Evolutionary conservation across 1,140 invertebrate genomes (phyloP).

Genomic region (Dreissena rostriformis): DNA sequence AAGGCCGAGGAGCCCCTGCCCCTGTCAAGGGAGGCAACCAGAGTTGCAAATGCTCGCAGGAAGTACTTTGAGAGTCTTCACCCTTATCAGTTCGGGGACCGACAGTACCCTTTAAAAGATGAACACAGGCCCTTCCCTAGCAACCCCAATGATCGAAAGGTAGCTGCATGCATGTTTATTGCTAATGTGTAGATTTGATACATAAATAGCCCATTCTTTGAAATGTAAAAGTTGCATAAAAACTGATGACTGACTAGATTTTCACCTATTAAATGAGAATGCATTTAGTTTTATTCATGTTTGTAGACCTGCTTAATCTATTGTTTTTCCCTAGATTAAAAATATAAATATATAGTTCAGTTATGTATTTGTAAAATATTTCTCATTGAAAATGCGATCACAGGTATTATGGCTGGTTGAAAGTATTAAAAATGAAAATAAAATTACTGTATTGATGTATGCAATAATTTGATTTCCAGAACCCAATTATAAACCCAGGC

Average conservation of each 20-base stretch:
- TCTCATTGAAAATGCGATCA: no score
- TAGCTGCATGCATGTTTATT: not conserved
- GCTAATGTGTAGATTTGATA: not conserved
- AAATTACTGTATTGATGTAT: no score
- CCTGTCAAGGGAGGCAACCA: conserved; percentile 77
- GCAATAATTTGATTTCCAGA: conserved; percentile 55
- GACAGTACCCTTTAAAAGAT: conserved; percentile 72
- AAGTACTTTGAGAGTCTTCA: conserved; percentile 74
- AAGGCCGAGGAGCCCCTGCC: conserved; percentile 75
- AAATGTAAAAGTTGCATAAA: not conserved
- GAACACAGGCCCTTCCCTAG: conserved; percentile 58
- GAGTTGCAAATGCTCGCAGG: conserved; percentile 74
- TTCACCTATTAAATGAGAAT: no score
- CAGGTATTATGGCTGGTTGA: no score
- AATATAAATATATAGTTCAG: no score
- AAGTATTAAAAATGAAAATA: no score
- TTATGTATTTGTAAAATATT: no score
- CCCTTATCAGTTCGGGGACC: conserved; percentile 77
- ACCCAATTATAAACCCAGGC: conserved; percentile 76
- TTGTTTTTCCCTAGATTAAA: no score
- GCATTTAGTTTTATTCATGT: no score
- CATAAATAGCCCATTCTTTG: not conserved
- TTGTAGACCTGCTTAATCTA: no score
- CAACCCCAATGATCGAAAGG: conserved; percentile 46
- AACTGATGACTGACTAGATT: no score